Percentiles rank a stretch among this genome's conserved stretches.
Evolutionary conservation across 2,888 invertebrate species (phyloP).

Genomic region (Aphidoletes aphidimyza): DNA sequence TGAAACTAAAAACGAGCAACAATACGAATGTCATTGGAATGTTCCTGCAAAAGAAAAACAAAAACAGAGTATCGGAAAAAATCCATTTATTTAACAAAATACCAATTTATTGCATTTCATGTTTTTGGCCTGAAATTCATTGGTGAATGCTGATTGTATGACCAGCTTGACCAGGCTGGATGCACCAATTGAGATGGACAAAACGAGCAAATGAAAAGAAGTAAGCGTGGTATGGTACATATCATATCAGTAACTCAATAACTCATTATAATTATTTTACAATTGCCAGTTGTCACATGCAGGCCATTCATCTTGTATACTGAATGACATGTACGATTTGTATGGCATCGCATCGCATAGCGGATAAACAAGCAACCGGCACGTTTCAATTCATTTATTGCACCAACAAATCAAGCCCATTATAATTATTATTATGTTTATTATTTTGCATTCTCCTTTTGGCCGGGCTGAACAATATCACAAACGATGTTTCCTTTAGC

Average conservation of each 20-base stretch:
- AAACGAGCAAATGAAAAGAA: too few species aligned
- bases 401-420: not conserved
- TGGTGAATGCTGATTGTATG: too few species aligned
- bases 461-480: too few species aligned
- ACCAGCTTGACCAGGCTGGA: too few species aligned
- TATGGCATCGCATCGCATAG: too few species aligned
- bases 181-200: too few species aligned
- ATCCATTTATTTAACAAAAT: too few species aligned
- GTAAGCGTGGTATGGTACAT: too few species aligned
- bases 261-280: not conserved
- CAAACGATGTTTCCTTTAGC: not conserved
- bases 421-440: not conserved
- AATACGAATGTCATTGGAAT: not conserved
- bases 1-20: not conserved
- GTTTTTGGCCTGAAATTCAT: too few species aligned
- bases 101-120: too few species aligned
- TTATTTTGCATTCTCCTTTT: conserved; percentile 7
- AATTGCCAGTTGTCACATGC: not conserved
- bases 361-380: not conserved
- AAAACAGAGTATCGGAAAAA: not conserved
- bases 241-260: not conserved
- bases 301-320: not conserved
- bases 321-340: not conserved
- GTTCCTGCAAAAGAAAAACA: not conserved
- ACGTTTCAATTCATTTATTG: not conserved